Conservation (phyloP, 2,113 vertebrate genomes). For the Brachionichthys hirsutus region DNA sequence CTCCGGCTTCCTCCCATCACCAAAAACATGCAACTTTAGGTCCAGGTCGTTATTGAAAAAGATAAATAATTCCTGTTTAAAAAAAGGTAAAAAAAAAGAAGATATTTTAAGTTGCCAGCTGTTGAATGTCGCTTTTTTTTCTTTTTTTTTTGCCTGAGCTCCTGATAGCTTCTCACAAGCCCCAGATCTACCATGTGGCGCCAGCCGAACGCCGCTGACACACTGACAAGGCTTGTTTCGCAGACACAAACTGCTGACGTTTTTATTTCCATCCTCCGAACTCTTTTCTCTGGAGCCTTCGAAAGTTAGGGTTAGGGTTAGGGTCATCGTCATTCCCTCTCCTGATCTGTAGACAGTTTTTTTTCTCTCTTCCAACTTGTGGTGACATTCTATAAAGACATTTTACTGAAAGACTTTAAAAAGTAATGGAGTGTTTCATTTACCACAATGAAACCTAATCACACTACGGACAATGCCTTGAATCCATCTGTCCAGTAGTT, state of each 20-base stretch:
- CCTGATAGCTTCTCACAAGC: constrained; percentile 26
- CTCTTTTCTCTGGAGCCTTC: constrained; percentile 25
- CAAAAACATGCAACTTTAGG: too few species aligned
- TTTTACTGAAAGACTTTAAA: constrained; percentile 67
- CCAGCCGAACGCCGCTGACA: constrained; percentile 46
- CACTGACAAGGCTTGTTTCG: constrained; percentile 49
- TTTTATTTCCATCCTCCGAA: constrained; percentile 23
- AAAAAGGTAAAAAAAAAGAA: too few species aligned
- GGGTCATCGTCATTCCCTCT: constrained; percentile 31
- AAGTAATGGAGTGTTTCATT: constrained; percentile 74
- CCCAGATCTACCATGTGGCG: constrained; percentile 62
- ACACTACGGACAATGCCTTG: constrained; percentile 56
- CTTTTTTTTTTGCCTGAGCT: constrained; percentile 39
- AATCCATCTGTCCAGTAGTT: constrained; percentile 61
- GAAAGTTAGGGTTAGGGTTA: too few species aligned
- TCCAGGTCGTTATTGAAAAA: too few species aligned
- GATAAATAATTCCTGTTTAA: too few species aligned
- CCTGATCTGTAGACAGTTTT: constrained; percentile 31
- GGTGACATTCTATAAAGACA: constrained; percentile 58
- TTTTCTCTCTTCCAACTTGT: constrained; percentile 27
- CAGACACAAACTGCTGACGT: constrained; percentile 57
- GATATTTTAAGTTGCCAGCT: constrained; percentile 37
- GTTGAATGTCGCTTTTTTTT: constrained; percentile 45
- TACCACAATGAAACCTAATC: constrained; percentile 68
- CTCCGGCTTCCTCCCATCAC: too few species aligned